Conservation (phyloP, 2,888 invertebrate species). For the Synanthedon vespiformis region DNA sequence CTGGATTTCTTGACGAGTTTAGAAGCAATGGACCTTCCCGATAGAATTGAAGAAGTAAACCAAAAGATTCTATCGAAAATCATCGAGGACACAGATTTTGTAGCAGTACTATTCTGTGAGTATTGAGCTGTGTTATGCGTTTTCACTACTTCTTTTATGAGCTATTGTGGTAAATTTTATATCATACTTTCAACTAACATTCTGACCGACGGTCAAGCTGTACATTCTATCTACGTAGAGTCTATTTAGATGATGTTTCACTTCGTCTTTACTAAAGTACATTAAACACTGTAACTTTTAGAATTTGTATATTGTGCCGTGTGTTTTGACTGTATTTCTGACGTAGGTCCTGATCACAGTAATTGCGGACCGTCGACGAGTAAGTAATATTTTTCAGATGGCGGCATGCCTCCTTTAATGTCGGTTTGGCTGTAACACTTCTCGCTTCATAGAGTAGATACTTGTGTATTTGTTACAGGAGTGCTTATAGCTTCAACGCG, state of each 20-base stretch:
- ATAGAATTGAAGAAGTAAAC: conserved; percentile 95
- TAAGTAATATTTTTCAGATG: conserved; percentile 62
- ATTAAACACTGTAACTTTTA: conserved; percentile 26
- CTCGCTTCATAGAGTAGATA: conserved; percentile 47
- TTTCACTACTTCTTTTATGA: conserved; percentile 32
- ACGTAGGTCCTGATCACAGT: conserved; percentile 70
- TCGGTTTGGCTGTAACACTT: conserved; percentile 53
- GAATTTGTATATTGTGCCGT: conserved; percentile 52
- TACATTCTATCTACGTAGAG: conserved; percentile 42
- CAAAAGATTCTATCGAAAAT: conserved; percentile 89
- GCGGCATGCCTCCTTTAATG: conserved; percentile 52
- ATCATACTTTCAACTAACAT: conserved; percentile 56
- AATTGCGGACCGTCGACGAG: conserved; percentile 67
- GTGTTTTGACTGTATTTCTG: conserved; percentile 67
- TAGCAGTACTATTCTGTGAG: conserved; percentile 95
- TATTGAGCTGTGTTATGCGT: conserved; percentile 41
- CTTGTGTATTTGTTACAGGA: conserved; percentile 21
- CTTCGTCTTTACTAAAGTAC: conserved; percentile 28
- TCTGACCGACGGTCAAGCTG: conserved; percentile 18
- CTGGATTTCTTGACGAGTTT: conserved; percentile 93
- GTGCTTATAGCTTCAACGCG: conserved; percentile 37
- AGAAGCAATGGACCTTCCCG: conserved; percentile 94
- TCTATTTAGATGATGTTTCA: conserved; percentile 30
- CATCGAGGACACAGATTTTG: conserved; percentile 91
- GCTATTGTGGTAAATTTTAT: conserved; percentile 44